Evolutionary conservation across 2,888 invertebrate species (phyloP).

Genomic region (Ditula angustiorana): DNA sequence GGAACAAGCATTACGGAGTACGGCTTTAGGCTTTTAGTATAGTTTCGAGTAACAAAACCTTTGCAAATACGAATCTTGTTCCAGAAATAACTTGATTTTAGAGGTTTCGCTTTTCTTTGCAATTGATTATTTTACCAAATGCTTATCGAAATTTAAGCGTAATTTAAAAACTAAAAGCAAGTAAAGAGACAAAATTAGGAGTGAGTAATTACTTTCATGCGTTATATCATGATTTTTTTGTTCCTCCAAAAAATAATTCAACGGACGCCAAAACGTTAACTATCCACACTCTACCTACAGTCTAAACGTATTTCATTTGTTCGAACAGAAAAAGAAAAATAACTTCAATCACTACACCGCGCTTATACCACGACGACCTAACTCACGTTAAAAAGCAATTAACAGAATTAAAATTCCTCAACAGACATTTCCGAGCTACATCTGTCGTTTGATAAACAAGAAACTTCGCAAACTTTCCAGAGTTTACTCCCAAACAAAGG

Average conservation of each 20-base stretch:
- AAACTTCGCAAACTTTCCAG: constrained; percentile 52
- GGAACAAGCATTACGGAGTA: neutral
- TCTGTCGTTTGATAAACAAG: constrained; percentile 57
- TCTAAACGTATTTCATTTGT: neutral
- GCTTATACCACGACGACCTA: neutral
- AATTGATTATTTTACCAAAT: no score
- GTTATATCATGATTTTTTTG: no score
- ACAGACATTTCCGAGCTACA: constrained; percentile 49
- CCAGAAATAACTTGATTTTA: neutral
- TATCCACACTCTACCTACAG: no score
- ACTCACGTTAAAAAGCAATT: constrained; percentile 6
- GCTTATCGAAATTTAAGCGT: no score
- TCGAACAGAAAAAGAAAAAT: neutral
- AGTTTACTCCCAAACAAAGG: constrained; percentile 59
- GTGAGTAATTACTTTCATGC: no score
- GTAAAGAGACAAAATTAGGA: no score
- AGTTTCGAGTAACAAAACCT: neutral
- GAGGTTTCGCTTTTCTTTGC: neutral
- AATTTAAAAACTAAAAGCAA: no score
- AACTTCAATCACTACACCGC: neutral
- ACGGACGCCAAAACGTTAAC: no score
- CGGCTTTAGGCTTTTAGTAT: neutral
- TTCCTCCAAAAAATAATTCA: no score
- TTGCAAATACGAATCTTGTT: neutral
- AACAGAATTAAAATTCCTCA: constrained; percentile 8